Base-by-base conservation (phyloP, 2,888 invertebrate genomes). In the Dicyrtoma fusca region DNA sequence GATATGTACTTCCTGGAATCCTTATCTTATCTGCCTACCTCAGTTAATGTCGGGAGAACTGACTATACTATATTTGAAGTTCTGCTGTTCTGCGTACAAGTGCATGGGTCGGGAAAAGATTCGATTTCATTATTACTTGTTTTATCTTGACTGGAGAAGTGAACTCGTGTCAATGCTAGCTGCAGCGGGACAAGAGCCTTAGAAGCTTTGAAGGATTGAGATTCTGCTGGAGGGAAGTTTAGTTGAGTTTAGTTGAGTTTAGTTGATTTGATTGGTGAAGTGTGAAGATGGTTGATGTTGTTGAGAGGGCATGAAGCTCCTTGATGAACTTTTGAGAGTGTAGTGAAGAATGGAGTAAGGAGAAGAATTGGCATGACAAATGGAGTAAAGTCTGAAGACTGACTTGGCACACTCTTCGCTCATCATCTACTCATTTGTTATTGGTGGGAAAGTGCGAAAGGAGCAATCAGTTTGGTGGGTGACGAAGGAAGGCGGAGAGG, bases 291-390 rank as follows among this genome's bases (percentile, higher is more conserved):
- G 34, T 51, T 65, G 26, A 65, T 23, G 65, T 13, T 51, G 51
- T 34, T 47, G 51, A 10, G 26, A 26, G 49, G 17, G 17, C 61
- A 25, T 69, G 26, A 57, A 44, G 42, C 44, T 47, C 19, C 55
- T 76, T 76, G 76, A 76, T 75, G 76, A 75, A 75, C 73, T 76
- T 76, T 76, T 76, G 73, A 76, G 66, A 69, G 65, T 69, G 59
- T 64, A 23, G 75, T 72, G 44, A 63, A 45, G 62, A 63, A 63
- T 63, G 17, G 62, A 63, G 62, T 63, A 45, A 45, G 21, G 62
- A 63, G 63, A 66, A 34, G 44, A 53, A 53, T 66, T 66, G 66
- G 49, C 55, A 66, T 64, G 74, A 72, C 61, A 74, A 70, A 69
- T 72, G 44, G 72, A 68, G 26, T 71, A 23, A 34, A 71, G 74